These are phyloP conservation scores for Achlya flavicornis DNA, from an alignment of 2,888 invertebrate species.

Conservation along the genomic window DNA sequence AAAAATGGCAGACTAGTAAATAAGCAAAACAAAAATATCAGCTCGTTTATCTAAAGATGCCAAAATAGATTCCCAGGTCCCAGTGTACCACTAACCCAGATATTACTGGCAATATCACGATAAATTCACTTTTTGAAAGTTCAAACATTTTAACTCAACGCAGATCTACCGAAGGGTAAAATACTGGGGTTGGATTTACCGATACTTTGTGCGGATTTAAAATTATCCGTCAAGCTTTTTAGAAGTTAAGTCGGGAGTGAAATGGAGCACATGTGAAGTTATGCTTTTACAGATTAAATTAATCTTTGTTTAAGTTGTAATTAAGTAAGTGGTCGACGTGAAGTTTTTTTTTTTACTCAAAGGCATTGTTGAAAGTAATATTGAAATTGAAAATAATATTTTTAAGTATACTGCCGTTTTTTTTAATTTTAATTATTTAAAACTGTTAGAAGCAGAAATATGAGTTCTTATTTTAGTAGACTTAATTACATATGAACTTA, in stretches of 20 bases:
- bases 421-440: too few relatives aligned
- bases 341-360: too few relatives aligned
- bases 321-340: neutral
- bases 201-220: constrained; percentile 71
- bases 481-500: too few relatives aligned
- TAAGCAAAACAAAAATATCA: too few relatives aligned
- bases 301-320: neutral
- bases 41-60: too few relatives aligned
- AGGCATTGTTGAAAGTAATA: too few relatives aligned
- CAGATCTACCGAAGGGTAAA: constrained; percentile 68
- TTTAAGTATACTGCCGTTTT: too few relatives aligned
- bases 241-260: constrained; percentile 38
- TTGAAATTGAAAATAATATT: too few relatives aligned
- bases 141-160: constrained; percentile 62
- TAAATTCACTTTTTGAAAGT: constrained; percentile 59
- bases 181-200: constrained; percentile 57
- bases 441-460: too few relatives aligned
- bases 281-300: constrained; percentile 37
- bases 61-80: constrained; percentile 13
- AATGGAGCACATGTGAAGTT: constrained; percentile 43
- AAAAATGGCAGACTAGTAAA: too few relatives aligned
- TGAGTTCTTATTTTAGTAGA: too few relatives aligned
- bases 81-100: constrained; percentile 35
- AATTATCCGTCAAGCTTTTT: constrained; percentile 51
- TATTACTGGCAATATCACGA: constrained; percentile 49